phyloP scores from a whole-genome alignment of 2,888 invertebrate genomes.

The Drosophila rellima region DNA sequence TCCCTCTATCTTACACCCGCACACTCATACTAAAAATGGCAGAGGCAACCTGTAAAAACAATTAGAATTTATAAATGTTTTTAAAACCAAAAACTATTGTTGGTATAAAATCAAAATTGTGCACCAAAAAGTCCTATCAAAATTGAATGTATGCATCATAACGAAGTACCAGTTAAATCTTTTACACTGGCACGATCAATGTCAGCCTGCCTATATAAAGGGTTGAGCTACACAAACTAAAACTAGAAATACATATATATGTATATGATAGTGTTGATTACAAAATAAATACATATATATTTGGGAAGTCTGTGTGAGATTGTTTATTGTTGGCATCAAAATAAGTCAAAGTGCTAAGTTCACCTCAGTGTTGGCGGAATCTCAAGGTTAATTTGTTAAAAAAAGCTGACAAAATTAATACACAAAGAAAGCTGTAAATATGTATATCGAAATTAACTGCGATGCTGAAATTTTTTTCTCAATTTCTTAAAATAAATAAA shows the following conservation, averaged over 20 bases:
- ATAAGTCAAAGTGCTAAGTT: conserved; percentile 11
- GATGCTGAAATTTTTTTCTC: no score
- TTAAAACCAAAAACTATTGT: conserved; percentile 18
- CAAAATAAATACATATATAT: conserved; percentile 29
- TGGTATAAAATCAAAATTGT: conserved; percentile 41
- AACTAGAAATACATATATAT: conserved; percentile 24
- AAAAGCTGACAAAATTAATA: background rate
- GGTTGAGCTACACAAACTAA: conserved; percentile 15
- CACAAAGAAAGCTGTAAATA: no score
- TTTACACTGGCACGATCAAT: conserved; percentile 18
- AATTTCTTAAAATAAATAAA: no score
- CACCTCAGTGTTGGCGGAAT: background rate
- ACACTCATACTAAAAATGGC: conserved; percentile 18
- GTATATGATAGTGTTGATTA: conserved; percentile 30
- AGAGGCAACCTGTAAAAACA: conserved; percentile 49
- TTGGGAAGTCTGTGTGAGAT: conserved; percentile 19
- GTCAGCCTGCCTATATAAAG: conserved; percentile 4
- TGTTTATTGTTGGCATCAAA: conserved; percentile 19
- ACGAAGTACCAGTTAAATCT: conserved; percentile 2
- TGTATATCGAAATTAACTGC: no score
- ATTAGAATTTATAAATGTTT: conserved; percentile 48
- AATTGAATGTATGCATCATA: conserved; percentile 26
- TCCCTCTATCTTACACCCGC: background rate
- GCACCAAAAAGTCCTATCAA: conserved; percentile 18
- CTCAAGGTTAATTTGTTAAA: no score